Conservation (phyloP, 2,113 vertebrate species). For the Abramis brama region DNA sequence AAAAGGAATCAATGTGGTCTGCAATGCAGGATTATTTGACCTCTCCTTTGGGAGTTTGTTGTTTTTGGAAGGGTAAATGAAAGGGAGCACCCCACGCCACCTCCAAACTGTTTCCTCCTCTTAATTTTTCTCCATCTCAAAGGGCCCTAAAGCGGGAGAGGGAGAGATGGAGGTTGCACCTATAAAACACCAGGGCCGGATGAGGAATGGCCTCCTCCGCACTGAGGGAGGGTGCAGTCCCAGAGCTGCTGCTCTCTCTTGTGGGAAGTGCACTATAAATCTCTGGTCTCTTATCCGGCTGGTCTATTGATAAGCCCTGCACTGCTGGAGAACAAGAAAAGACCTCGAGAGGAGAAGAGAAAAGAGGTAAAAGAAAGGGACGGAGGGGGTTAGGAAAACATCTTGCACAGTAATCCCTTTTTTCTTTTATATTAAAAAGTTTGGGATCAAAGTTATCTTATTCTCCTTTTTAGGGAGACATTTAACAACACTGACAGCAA, state of each 20-base stretch:
- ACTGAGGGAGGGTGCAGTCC: conserved; percentile 27
- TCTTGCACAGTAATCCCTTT: conserved; percentile 10
- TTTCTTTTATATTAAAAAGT: conserved; percentile 2
- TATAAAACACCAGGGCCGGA: conserved; percentile 58
- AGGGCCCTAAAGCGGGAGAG: background rate
- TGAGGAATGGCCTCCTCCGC: conserved; percentile 56
- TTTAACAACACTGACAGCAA: background rate
- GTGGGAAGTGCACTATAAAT: conserved; percentile 60
- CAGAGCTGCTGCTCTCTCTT: conserved; percentile 50
- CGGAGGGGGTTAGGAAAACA: background rate
- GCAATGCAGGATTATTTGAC: conserved; percentile 25
- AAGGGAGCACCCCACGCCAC: background rate
- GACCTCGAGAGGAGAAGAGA: background rate
- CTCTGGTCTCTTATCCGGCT: conserved; percentile 59
- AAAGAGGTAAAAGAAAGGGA: conserved; percentile 14
- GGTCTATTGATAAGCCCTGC: conserved; percentile 64
- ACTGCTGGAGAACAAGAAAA: conserved; percentile 39
- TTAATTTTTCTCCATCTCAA: conserved; percentile 35
- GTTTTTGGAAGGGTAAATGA: conserved; percentile 22
- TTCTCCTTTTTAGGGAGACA: background rate
- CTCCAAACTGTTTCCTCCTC: conserved; percentile 17
- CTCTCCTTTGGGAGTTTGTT: background rate
- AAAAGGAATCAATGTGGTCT: conserved; percentile 32
- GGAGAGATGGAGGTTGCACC: conserved; percentile 45
- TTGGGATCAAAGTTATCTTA: conserved; percentile 20